These are phyloP conservation scores for Diadromus collaris DNA, from an alignment of 2,888 invertebrate species.

Conservation along the genomic window DNA sequence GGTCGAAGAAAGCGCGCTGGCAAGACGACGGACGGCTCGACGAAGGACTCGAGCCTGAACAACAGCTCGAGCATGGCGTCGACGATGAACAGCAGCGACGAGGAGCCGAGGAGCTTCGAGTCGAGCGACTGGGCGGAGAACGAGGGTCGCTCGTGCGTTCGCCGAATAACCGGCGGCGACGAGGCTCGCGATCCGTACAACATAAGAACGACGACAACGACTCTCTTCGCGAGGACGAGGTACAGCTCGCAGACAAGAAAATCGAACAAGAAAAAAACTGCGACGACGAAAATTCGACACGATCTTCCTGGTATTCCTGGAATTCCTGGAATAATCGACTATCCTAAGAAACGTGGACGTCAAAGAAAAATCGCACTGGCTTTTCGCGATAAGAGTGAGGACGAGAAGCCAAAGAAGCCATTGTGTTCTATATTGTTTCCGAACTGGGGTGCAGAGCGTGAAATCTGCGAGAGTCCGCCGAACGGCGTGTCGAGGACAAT, in stretches of 20 bases:
- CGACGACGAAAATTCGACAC: too few relatives aligned
- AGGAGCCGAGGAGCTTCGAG: not conserved
- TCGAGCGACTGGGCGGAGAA: not conserved
- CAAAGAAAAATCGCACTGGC: not conserved
- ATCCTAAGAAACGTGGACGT: constrained; percentile 6
- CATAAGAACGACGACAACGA: not conserved
- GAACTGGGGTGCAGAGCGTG: constrained; percentile 6
- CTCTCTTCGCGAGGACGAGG: not conserved
- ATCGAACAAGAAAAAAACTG: not conserved
- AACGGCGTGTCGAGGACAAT: constrained; percentile 3
- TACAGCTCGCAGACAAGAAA: not conserved
- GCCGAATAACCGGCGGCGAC: not conserved
- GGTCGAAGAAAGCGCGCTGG: not conserved
- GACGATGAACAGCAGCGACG: not conserved
- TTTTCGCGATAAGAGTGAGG: not conserved
- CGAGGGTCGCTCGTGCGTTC: not conserved
- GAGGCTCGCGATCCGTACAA: not conserved
- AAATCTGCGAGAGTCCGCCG: not conserved
- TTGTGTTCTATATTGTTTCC: constrained; percentile 2
- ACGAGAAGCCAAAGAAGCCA: not conserved
- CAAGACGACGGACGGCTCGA: too few relatives aligned
- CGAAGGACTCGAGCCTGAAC: not conserved
- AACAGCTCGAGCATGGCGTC: not conserved
- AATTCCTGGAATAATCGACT: constrained; percentile 45
- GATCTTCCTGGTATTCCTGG: constrained; percentile 42